These are phyloP conservation scores for Labia minor DNA, from an alignment of 2,888 invertebrate genomes.

Conservation along the genomic window DNA sequence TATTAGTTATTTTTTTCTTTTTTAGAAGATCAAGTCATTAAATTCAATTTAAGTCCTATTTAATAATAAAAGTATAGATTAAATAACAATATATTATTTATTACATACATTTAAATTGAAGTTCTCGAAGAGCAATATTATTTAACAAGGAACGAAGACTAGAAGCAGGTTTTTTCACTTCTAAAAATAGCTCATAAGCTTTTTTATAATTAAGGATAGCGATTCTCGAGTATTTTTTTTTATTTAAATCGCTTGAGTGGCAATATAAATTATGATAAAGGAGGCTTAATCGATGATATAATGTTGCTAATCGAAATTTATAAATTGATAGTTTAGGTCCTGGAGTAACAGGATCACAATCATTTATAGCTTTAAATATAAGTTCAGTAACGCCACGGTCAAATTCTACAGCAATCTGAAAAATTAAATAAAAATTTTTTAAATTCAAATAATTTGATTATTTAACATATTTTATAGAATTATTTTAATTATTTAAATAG, in stretches of 20 bases:
- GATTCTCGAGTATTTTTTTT: constrained; percentile 51
- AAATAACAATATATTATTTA: too few relatives aligned
- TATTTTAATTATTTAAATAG: too few relatives aligned
- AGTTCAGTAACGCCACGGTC: constrained; percentile 63
- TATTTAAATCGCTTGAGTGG: constrained; percentile 36
- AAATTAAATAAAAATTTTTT: too few relatives aligned
- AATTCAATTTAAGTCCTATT: too few relatives aligned
- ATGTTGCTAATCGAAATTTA: constrained; percentile 72
- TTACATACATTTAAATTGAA: constrained; percentile 49
- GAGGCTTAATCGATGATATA: constrained; percentile 71
- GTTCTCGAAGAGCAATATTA: constrained; percentile 58
- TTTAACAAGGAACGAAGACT: constrained; percentile 62
- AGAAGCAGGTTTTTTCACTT: constrained; percentile 54
- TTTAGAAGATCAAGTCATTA: too few relatives aligned
- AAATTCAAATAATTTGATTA: too few relatives aligned
- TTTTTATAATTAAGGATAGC: constrained; percentile 61
- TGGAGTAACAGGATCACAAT: constrained; percentile 57
- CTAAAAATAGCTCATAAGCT: constrained; percentile 52
- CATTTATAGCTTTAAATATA: constrained; percentile 62
- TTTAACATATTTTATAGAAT: too few relatives aligned
- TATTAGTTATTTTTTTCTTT: too few relatives aligned
- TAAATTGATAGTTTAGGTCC: constrained; percentile 64
- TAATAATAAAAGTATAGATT: too few relatives aligned
- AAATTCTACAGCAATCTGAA: constrained; percentile 47
- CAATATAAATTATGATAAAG: constrained; percentile 59